A percentile compares a stretch with the other conserved stretches of the same genome.
These are phyloP conservation scores for Fukomys damarensis DNA, from an alignment of 2,113 vertebrate genomes.

Conservation along the genomic window DNA sequence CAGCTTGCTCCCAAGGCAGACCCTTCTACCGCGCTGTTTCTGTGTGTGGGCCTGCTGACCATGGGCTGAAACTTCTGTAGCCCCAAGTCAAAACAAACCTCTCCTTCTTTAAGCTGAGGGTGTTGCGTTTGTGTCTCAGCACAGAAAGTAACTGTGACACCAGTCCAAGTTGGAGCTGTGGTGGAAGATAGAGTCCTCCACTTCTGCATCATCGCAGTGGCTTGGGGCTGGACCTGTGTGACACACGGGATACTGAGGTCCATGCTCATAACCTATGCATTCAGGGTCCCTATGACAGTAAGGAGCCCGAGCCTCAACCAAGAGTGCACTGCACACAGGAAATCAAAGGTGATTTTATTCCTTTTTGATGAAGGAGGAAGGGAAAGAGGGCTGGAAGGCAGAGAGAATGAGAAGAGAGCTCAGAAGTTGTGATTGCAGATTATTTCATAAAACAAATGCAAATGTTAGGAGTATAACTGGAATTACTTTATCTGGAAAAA, in stretches of 20 bases:
- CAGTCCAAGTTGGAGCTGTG: not conserved
- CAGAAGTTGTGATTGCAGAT: not conserved
- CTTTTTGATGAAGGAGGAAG: not conserved
- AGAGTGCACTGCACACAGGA: not conserved
- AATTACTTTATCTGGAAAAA: not conserved
- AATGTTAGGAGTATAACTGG: not conserved
- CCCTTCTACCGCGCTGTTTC: not conserved
- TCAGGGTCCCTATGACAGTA: not conserved
- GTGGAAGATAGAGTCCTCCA: not conserved
- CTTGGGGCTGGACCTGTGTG: not conserved
- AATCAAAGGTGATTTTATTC: not conserved
- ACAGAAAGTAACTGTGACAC: not conserved
- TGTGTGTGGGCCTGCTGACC: not conserved
- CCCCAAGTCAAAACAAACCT: not conserved
- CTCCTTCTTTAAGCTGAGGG: not conserved
- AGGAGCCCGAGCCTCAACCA: constrained; percentile 1
- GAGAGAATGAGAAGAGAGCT: not conserved
- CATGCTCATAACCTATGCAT: not conserved
- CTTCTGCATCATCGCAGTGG: not conserved
- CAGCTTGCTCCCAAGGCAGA: not conserved
- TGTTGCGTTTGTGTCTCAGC: not conserved
- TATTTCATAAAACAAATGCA: constrained; percentile 28
- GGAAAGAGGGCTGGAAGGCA: not conserved
- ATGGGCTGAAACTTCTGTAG: not conserved
- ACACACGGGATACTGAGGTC: not conserved